Evolutionary conservation across 2,797 vertebrate genomes (phyloP).

Genomic region (Ciconia nigra): DNA sequence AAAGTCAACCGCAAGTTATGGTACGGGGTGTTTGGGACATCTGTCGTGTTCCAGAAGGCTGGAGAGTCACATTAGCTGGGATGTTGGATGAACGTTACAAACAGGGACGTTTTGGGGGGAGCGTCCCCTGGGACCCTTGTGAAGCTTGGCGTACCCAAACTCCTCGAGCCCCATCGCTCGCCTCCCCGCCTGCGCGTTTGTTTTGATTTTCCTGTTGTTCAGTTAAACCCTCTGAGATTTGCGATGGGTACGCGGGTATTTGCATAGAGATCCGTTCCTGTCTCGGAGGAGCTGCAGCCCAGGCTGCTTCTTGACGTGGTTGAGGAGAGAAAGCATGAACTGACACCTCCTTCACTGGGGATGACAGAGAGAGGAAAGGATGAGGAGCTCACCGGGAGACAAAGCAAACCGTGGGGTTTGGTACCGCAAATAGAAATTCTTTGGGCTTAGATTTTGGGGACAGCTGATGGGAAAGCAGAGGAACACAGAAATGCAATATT

Average conservation of each 20-base stretch:
- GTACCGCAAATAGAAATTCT: neutral
- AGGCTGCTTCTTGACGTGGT: neutral
- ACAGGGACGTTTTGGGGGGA: neutral
- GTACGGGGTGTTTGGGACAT: neutral
- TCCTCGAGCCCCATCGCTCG: neutral
- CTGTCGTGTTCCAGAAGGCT: neutral
- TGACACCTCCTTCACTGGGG: neutral
- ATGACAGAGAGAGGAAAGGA: neutral
- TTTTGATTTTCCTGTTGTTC: neutral
- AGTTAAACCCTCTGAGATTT: neutral
- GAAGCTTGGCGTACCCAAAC: neutral
- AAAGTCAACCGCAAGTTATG: neutral
- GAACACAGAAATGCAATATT: neutral
- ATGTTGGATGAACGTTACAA: neutral
- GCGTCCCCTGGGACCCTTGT: fast-evolving
- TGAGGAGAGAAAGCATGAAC: neutral
- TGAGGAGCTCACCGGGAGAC: fast-evolving
- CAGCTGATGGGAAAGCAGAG: neutral
- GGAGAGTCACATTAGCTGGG: neutral
- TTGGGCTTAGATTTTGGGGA: neutral
- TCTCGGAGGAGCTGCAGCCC: neutral
- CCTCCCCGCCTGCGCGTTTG: neutral
- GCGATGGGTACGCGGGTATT: neutral
- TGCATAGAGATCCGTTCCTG: neutral
- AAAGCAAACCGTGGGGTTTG: neutral